Base-by-base conservation (phyloP, 2,797 vertebrate species). In the Alfaro cultratus region DNA sequence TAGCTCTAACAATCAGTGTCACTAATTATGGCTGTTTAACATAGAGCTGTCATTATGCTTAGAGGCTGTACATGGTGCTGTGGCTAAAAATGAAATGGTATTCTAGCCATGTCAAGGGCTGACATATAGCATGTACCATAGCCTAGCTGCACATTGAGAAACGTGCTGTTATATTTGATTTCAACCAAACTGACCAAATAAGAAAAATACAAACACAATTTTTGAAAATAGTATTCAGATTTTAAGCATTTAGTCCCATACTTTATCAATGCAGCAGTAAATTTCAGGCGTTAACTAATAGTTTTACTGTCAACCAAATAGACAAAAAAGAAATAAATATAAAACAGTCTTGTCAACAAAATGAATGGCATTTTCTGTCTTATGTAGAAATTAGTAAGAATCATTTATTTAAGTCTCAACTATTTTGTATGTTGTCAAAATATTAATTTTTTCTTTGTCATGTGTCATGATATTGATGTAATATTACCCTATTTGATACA, bases 11-110 rank as follows among this genome's bases (percentile, higher is more conserved):
- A 94, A 92, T 94, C 89, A 93, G 76, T 85, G 87, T 77, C 88
- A 85, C 90, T 94, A 94, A 93, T 95, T 94, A 94, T 10, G 78
- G 92, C 92, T 94, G 90, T 95, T 94, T 92, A 95, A 92, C 92
- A 94, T 93, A 84, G 85, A 92, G 89, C 87, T 83, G 83, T 91
- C 86, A 93, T 92, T 93, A 87, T 74, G 76, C 89, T 87, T 88
- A 88, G 92, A 90, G 92, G 92, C 93, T 90, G 67, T 86, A 91
- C 91, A 89, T 89, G 89, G 90, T 81, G 87, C 85, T 73, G 68
- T 73, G 57, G 91, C 93, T 89, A 67, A 83, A 90, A 89, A 90
- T 89, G 86, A 90, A 89, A 90, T 87, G 86, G 89, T 78, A 86
- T 85, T 78, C 77, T 46, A 76, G 81, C 71, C 64, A 43, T 85